phyloP scores from a whole-genome alignment of 2,888 invertebrate genomes.

The Erebia palarica region DNA sequence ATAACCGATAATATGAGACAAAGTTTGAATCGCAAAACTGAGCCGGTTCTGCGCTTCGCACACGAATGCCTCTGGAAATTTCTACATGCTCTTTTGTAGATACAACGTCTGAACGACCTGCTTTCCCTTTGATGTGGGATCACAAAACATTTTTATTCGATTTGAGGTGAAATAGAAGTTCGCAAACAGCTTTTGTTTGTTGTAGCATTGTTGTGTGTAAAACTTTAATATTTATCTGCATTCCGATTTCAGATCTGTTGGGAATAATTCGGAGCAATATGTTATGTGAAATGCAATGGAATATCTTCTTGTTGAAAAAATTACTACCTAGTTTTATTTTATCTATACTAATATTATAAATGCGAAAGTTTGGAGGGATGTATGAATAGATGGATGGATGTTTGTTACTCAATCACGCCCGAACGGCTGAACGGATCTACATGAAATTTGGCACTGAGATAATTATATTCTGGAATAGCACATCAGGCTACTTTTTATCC shows the following conservation, averaged over 20 bases:
- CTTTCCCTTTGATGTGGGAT: conserved; percentile 25
- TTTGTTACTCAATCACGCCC: no score
- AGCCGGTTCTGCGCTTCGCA: conserved; percentile 45
- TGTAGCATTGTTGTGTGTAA: not conserved
- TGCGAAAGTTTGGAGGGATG: no score
- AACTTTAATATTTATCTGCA: not conserved
- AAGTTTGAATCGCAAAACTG: conserved; percentile 78
- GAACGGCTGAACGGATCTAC: no score
- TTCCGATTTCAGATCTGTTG: not conserved
- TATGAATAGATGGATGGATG: no score
- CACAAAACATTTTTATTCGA: conserved; percentile 21
- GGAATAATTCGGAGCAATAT: not conserved
- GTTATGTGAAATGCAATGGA: not conserved
- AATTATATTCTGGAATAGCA: no score
- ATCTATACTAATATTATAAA: no score
- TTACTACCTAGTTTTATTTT: no score
- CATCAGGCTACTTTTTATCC: no score
- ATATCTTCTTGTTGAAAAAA: no score
- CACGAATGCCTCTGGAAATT: conserved; percentile 42
- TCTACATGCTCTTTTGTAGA: conserved; percentile 43
- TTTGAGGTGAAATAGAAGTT: conserved; percentile 16
- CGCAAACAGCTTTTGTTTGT: not conserved
- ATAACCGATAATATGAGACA: conserved; percentile 75
- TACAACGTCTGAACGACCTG: conserved; percentile 23
- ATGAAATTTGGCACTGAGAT: no score